Evolutionary conservation across 2,888 invertebrate species (phyloP).

Genomic region (Drosophila neonasuta): DNA sequence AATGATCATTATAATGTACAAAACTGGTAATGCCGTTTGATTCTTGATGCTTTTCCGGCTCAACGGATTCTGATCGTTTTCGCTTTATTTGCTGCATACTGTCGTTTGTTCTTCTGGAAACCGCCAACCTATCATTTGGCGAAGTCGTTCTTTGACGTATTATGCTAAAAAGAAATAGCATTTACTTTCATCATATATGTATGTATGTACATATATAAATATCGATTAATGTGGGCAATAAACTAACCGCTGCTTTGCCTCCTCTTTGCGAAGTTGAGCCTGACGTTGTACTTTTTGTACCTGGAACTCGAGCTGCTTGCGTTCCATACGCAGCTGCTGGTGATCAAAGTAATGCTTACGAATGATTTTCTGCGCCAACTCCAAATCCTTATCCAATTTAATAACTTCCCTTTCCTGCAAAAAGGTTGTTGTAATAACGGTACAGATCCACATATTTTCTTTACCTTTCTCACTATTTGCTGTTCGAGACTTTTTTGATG

Average conservation of each 20-base stretch:
- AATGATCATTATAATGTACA: background rate
- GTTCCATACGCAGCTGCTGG: constrained; percentile 36
- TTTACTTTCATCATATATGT: background rate
- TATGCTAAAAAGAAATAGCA: background rate
- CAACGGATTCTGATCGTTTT: background rate
- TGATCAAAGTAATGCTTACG: constrained; percentile 43
- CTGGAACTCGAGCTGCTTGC: constrained; percentile 44
- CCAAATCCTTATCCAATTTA: constrained; percentile 39
- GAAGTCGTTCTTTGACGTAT: background rate
- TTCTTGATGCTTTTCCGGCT: background rate
- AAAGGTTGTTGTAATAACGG: too few relatives aligned
- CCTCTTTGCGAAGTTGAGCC: constrained; percentile 15
- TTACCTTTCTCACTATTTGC: constrained; percentile 57
- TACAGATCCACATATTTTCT: background rate
- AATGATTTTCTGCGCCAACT: constrained; percentile 30
- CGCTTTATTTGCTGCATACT: background rate
- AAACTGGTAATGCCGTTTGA: constrained; percentile 41
- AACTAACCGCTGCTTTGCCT: constrained; percentile 23
- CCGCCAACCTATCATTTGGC: background rate
- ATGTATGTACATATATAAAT: background rate
- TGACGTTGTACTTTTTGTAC: constrained; percentile 33
- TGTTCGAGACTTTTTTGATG: constrained; percentile 57
- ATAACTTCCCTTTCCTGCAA: constrained; percentile 27
- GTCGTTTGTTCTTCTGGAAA: background rate
- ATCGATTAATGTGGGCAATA: too few relatives aligned